These are phyloP conservation scores for Cervus canadensis DNA, from an alignment of 2,113 vertebrate species.

Conservation along the genomic window DNA sequence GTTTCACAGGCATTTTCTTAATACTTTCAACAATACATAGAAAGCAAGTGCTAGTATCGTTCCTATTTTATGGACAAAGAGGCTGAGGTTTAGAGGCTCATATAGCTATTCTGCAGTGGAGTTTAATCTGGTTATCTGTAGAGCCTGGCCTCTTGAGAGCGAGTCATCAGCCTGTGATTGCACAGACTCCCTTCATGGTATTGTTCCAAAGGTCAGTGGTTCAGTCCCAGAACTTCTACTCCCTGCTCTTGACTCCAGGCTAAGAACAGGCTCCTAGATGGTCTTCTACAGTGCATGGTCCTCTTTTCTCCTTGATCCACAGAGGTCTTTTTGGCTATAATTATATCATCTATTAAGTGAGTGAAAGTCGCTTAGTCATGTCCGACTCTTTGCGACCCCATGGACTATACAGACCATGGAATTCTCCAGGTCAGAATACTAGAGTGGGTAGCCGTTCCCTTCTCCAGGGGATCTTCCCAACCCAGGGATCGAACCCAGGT, in stretches of 20 bases:
- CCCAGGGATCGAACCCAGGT: not conserved
- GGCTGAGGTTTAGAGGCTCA: not conserved
- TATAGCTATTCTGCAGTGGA: not conserved
- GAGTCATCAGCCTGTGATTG: not conserved
- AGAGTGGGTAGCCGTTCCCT: not conserved
- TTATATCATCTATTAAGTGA: not conserved
- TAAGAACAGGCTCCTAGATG: not conserved
- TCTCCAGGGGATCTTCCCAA: not conserved
- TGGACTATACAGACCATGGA: not conserved
- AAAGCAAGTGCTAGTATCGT: not conserved
- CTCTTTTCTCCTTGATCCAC: not conserved
- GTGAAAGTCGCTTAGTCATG: not conserved
- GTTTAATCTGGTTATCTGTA: not conserved
- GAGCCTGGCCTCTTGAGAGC: not conserved
- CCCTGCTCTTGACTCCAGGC: not conserved
- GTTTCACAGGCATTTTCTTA: not conserved
- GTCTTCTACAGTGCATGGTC: too few species aligned
- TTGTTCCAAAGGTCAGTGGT: too few species aligned
- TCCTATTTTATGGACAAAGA: not conserved
- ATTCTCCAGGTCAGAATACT: not conserved
- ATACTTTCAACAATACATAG: not conserved
- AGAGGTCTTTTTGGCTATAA: not conserved
- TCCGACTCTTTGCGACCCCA: not conserved
- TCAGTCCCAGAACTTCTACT: not conserved
- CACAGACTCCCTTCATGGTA: not conserved